These are phyloP conservation scores for Vulpes vulpes DNA, from an alignment of 2,113 vertebrate species.

Conservation along the genomic window DNA sequence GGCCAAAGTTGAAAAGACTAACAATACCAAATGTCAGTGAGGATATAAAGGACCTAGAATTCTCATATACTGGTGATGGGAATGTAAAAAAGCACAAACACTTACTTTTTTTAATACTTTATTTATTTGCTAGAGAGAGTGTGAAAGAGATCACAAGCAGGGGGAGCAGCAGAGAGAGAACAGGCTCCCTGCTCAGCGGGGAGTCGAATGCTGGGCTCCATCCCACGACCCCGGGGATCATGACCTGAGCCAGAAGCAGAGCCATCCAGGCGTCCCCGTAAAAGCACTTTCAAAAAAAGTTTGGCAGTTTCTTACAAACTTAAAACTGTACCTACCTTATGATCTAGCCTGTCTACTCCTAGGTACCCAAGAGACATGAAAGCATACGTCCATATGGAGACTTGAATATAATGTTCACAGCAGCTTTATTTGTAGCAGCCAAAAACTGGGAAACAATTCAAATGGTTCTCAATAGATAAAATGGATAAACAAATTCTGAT, in stretches of 20 bases:
- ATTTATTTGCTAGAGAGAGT: background rate
- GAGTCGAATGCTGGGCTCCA: background rate
- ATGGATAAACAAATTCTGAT: background rate
- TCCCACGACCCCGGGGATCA: background rate
- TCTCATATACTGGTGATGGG: background rate
- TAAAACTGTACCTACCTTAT: background rate
- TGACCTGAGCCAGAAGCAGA: background rate
- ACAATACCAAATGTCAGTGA: background rate
- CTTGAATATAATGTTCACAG: background rate
- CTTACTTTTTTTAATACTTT: background rate
- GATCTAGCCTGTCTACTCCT: background rate
- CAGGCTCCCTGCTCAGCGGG: background rate
- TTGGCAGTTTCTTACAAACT: background rate
- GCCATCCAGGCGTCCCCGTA: background rate
- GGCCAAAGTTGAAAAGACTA: background rate
- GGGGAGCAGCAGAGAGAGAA: background rate
- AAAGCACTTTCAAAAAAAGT: background rate
- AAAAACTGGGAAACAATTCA: background rate
- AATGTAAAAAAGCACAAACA: background rate
- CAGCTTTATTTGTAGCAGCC: background rate
- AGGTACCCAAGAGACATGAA: constrained; percentile 2
- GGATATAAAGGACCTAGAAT: background rate
- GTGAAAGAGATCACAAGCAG: background rate
- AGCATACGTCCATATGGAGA: background rate
- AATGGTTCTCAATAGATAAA: background rate